phyloP scores from a whole-genome alignment of 2,113 vertebrate species.

The Anguilla japonica region DNA sequence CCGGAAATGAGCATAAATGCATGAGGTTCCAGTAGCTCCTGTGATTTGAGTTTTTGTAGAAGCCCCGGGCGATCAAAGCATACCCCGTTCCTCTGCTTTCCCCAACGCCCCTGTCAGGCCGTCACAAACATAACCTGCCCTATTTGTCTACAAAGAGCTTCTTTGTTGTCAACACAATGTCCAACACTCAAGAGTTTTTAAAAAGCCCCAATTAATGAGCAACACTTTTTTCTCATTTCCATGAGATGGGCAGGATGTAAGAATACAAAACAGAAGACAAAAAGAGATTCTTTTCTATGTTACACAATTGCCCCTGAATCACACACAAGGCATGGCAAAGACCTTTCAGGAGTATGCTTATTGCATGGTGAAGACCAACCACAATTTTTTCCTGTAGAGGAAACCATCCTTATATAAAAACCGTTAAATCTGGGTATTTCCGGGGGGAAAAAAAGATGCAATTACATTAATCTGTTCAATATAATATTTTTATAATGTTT shows the following conservation, averaged over 20 bases:
- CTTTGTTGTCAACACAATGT: constrained; percentile 58
- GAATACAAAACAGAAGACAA: constrained; percentile 48
- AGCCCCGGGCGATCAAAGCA: constrained; percentile 23
- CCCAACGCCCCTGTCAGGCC: constrained; percentile 30
- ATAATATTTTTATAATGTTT: too few species aligned
- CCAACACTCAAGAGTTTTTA: constrained; percentile 30
- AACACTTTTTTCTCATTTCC: constrained; percentile 41
- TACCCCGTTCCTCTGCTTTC: constrained; percentile 41
- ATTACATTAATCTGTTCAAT: neutral
- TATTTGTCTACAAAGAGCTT: constrained; percentile 65
- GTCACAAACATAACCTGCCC: constrained; percentile 52
- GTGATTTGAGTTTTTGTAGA: constrained; percentile 20
- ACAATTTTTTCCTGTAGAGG: neutral
- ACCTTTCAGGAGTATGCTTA: neutral
- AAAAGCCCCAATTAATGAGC: constrained; percentile 62
- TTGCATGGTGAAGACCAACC: neutral
- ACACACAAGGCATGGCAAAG: too few species aligned
- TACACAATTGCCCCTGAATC: constrained; percentile 27
- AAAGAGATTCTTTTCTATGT: constrained; percentile 45
- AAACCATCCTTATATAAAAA: neutral
- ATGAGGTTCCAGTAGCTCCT: neutral
- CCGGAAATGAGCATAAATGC: neutral
- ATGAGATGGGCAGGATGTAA: constrained; percentile 34
- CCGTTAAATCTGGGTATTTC: neutral
- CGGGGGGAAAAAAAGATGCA: too few species aligned